These are phyloP conservation scores for Yponomeuta plumbellus DNA, from an alignment of 2,888 invertebrate genomes.

Conservation along the genomic window DNA sequence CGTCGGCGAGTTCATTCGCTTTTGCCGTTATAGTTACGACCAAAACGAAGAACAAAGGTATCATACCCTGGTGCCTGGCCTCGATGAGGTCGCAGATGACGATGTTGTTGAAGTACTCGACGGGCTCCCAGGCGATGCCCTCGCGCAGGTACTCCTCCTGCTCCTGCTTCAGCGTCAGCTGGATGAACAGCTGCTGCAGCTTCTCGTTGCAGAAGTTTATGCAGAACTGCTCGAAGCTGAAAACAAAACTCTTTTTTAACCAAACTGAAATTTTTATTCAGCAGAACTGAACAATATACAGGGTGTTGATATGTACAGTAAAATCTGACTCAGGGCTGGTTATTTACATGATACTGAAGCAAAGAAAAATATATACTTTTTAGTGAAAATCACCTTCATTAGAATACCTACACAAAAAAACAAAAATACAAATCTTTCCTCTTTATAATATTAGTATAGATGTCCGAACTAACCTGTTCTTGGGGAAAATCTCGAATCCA, in stretches of 20 bases:
- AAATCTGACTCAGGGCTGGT: too few relatives aligned
- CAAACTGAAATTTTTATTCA: too few relatives aligned
- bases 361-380: too few relatives aligned
- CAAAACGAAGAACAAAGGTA: too few relatives aligned
- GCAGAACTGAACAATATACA: too few relatives aligned
- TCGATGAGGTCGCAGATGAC: constrained; percentile 95
- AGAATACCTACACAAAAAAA: too few relatives aligned
- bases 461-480: constrained; percentile 80
- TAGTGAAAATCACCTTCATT: too few relatives aligned
- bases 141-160: constrained; percentile 94
- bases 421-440: too few relatives aligned
- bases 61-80: constrained; percentile 86
- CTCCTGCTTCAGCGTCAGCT: constrained; percentile 92
- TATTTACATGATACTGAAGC: too few relatives aligned
- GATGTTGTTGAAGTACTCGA: constrained; percentile 94
- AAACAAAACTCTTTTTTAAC: constrained; percentile 14
- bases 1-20: too few relatives aligned
- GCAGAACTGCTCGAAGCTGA: constrained; percentile 92
- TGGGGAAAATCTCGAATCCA: constrained; percentile 95
- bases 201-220: constrained; percentile 98
- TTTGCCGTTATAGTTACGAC: too few relatives aligned
- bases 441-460: constrained; percentile 22
- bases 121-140: constrained; percentile 93
- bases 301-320: too few relatives aligned
- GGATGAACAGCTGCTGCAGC: constrained; percentile 94